These are phyloP conservation scores for Microcebus griseorufus DNA, from an alignment of 2,113 vertebrate species.

Conservation along the genomic window DNA sequence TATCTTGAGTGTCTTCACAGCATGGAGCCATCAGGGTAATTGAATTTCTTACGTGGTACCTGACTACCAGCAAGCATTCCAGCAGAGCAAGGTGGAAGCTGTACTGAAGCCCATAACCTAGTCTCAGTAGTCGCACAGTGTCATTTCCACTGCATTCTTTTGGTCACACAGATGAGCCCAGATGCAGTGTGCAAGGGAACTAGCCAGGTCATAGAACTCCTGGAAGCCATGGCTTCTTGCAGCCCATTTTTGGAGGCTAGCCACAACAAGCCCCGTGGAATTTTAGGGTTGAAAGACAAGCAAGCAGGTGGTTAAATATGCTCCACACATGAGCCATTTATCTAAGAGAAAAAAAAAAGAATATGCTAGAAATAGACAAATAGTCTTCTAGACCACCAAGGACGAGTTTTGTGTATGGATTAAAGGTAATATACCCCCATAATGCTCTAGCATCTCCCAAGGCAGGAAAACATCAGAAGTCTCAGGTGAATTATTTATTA, in stretches of 20 bases:
- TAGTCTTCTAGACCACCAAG: constrained; percentile 36
- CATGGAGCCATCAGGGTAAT: not conserved
- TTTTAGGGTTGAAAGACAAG: not conserved
- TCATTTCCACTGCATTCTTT: not conserved
- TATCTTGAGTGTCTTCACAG: not conserved
- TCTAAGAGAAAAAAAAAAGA: not conserved
- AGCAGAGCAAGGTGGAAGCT: not conserved
- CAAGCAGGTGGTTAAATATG: not conserved
- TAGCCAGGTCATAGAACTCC: not conserved
- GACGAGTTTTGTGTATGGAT: constrained; percentile 42
- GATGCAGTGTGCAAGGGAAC: not conserved
- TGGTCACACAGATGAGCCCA: not conserved
- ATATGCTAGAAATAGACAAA: constrained; percentile 25
- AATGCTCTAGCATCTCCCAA: constrained; percentile 48
- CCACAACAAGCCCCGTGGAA: not conserved
- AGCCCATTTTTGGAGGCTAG: not conserved
- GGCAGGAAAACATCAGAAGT: constrained; percentile 9
- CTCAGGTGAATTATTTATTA: constrained; percentile 71
- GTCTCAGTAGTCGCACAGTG: not conserved
- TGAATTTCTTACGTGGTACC: not conserved
- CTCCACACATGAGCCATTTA: constrained; percentile 18
- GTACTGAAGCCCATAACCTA: not conserved
- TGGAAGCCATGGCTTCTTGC: not conserved
- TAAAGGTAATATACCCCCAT: constrained; percentile 23
- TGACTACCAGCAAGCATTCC: not conserved